Evolutionary conservation across 2,888 invertebrate species (phyloP).

Genomic region (Macrophya alboannulata): DNA sequence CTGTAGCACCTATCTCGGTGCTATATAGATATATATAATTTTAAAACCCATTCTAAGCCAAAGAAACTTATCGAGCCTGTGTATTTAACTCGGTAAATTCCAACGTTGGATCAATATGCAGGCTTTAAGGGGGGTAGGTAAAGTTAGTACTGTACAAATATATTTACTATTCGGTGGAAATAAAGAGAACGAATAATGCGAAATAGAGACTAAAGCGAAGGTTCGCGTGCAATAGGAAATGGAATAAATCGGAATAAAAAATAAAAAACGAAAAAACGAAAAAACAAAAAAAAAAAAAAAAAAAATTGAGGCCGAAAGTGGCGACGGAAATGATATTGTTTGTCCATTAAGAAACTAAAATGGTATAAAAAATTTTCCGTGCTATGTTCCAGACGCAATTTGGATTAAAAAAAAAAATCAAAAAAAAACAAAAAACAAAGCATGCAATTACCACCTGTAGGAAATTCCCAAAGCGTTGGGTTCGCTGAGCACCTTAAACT

Average conservation of each 20-base stretch:
- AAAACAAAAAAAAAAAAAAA: too few species aligned
- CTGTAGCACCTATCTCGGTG: background rate
- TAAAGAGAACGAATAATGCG: background rate
- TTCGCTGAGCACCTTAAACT: background rate
- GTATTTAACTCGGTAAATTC: background rate
- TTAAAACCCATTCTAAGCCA: background rate
- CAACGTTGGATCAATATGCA: background rate
- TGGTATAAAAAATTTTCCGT: background rate
- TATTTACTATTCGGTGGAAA: background rate
- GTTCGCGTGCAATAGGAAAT: slow-evolving; percentile 21
- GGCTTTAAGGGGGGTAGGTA: background rate
- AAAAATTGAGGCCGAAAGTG: background rate
- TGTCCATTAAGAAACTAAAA: background rate
- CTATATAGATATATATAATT: background rate
- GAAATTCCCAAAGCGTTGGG: slow-evolving; percentile 18
- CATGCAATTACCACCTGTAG: slow-evolving; percentile 42
- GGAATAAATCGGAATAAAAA: background rate
- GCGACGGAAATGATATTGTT: slow-evolving; percentile 24
- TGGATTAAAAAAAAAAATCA: background rate
- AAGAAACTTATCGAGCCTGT: background rate
- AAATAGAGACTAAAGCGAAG: slow-evolving; percentile 1
- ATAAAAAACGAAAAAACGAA: too few species aligned
- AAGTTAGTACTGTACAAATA: background rate
- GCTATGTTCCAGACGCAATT: background rate
- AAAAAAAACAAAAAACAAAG: background rate